Percentiles rank a stretch among this genome's conserved stretches.
phyloP scores from a whole-genome alignment of 2,797 vertebrate genomes.

The Hydrophis major region DNA sequence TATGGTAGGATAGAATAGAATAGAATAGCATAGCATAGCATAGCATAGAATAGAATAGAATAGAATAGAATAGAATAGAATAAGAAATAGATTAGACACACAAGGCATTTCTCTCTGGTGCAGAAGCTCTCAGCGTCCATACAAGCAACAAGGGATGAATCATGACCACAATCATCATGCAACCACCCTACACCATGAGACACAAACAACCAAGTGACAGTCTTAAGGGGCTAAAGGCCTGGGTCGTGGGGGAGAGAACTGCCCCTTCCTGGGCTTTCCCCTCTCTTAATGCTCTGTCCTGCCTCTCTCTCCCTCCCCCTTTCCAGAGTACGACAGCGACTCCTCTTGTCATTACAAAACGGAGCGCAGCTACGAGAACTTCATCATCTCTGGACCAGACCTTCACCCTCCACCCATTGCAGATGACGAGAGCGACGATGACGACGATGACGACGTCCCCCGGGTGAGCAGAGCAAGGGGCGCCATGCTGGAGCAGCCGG shows the following conservation, averaged over 20 bases:
- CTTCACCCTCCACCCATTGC: conserved; percentile 90
- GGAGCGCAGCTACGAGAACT: conserved; percentile 94
- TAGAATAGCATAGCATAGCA: too few species aligned
- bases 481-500: not conserved
- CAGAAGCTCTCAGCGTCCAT: not conserved
- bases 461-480: conserved; percentile 72
- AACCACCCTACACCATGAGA: not conserved
- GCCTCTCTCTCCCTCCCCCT: not conserved
- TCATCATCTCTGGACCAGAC: conserved; percentile 93
- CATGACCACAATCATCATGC: not conserved
- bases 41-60: too few species aligned
- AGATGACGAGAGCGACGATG: conserved; percentile 96
- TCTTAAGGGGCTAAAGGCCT: not conserved
- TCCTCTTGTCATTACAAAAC: conserved; percentile 93
- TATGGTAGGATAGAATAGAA: too few species aligned
- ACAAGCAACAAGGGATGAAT: not conserved
- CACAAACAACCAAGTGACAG: not conserved
- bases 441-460: conserved; percentile 92
- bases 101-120: not conserved
- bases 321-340: conserved; percentile 93
- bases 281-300: not conserved
- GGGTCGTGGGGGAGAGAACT: not conserved
- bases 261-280: not conserved
- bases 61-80: too few species aligned
- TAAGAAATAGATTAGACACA: not conserved